Evolutionary conservation across 2,888 invertebrate genomes (phyloP).

Genomic region (Hirtodrosophila duncani): DNA sequence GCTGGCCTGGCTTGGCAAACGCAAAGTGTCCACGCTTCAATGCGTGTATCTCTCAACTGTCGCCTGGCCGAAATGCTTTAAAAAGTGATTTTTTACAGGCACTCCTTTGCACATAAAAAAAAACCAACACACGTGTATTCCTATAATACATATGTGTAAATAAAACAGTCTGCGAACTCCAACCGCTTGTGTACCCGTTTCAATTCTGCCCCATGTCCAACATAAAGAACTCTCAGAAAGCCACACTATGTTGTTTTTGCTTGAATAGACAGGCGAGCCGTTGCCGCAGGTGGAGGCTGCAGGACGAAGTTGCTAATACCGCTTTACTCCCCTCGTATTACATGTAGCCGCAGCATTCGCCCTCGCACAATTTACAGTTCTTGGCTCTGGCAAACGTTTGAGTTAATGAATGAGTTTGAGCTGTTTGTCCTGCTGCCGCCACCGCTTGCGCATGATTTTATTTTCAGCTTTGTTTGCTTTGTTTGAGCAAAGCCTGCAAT

Average conservation of each 20-base stretch:
- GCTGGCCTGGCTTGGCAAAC: conserved; percentile 35
- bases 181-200: not conserved
- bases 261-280: conserved; percentile 33
- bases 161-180: too few relatives aligned
- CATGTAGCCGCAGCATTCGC: conserved; percentile 23
- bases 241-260: conserved; percentile 28
- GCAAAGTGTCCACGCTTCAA: conserved; percentile 66
- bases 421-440: conserved; percentile 29
- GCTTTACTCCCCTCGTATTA: too few relatives aligned
- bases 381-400: conserved; percentile 42
- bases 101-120: conserved; percentile 13
- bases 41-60: conserved; percentile 53
- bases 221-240: conserved; percentile 37
- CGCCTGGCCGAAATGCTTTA: conserved; percentile 45
- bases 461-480: conserved; percentile 11
- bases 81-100: conserved; percentile 55
- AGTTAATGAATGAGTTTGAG: conserved; percentile 61
- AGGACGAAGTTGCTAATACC: too few relatives aligned
- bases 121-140: too few relatives aligned
- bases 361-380: conserved; percentile 60
- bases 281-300: too few relatives aligned
- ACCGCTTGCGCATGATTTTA: conserved; percentile 3
- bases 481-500: conserved; percentile 48
- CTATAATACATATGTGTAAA: too few relatives aligned
- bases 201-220: conserved; percentile 10